phyloP scores from a whole-genome alignment of 2,113 vertebrate genomes.

The Herpetotheres cachinnans region DNA sequence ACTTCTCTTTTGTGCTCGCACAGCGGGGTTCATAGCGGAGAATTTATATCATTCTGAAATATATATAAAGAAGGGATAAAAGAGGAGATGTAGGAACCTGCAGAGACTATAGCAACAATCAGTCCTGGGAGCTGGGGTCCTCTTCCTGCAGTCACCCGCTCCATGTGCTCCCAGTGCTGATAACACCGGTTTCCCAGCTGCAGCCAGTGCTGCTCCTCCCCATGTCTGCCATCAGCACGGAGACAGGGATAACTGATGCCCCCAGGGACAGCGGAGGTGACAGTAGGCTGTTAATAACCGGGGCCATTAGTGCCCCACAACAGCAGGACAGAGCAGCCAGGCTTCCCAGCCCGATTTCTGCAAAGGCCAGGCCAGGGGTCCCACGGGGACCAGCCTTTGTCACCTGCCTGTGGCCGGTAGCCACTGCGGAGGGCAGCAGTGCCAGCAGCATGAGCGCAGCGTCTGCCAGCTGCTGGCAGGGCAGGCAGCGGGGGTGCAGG shows the following conservation, averaged over 20 bases:
- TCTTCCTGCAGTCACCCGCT: neutral
- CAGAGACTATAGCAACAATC: neutral
- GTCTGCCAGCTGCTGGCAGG: accelerated
- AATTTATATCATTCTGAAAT: constrained; percentile 56
- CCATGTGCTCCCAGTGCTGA: neutral
- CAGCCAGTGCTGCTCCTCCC: neutral
- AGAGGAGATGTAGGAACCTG: constrained; percentile 44
- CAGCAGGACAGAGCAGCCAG: neutral
- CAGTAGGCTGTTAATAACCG: accelerated
- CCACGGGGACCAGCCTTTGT: neutral
- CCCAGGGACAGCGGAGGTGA: neutral
- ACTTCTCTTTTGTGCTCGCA: constrained; percentile 49
- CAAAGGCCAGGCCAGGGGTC: neutral
- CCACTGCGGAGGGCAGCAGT: accelerated
- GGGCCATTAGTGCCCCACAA: neutral
- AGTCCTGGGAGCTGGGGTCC: neutral
- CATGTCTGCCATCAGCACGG: neutral
- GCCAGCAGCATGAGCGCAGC: accelerated
- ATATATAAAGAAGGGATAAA: constrained; percentile 57
- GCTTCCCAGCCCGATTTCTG: neutral
- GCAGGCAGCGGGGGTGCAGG: neutral
- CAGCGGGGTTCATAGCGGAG: constrained; percentile 12
- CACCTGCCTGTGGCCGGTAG: neutral
- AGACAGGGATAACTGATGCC: neutral
- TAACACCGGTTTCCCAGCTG: neutral